These are phyloP conservation scores for Acanthaster planci DNA, from an alignment of 35 echinoderm and acorn worm species.

Conservation along the genomic window DNA sequence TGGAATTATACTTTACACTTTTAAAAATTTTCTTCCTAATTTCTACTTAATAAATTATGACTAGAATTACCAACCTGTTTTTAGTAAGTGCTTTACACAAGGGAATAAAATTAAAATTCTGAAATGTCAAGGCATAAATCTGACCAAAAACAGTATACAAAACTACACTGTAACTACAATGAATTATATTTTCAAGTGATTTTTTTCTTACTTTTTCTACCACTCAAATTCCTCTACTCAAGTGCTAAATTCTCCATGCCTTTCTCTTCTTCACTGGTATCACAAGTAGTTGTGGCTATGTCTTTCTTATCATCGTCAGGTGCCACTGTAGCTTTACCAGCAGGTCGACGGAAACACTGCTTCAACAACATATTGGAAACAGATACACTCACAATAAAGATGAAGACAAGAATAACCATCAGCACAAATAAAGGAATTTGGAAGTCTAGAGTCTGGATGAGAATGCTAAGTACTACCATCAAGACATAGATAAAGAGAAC, in stretches of 20 bases:
- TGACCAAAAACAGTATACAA: no score
- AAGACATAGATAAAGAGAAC: conserved; percentile 47
- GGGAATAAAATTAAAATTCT: no score
- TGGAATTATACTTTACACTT: no score
- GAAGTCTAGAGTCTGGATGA: conserved; percentile 58
- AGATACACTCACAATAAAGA: conserved; percentile 39
- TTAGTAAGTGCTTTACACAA: no score
- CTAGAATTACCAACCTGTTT: no score
- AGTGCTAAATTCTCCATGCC: neutral
- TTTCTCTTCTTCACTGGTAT: neutral
- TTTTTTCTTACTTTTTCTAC: no score
- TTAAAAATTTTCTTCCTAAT: no score
- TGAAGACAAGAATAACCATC: conserved; percentile 52
- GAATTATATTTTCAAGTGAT: no score
- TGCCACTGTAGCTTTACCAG: neutral
- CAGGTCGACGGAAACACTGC: conserved; percentile 40
- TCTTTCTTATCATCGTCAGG: neutral
- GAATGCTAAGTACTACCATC: conserved; percentile 34
- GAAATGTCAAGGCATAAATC: no score
- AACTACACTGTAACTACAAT: no score
- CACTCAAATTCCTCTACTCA: neutral
- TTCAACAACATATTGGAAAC: conserved; percentile 40
- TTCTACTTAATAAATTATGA: no score
- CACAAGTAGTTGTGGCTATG: neutral
- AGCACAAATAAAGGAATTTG: conserved; percentile 34